These are phyloP conservation scores for Selene dorsalis DNA, from an alignment of 2,797 vertebrate species.

Conservation along the genomic window DNA sequence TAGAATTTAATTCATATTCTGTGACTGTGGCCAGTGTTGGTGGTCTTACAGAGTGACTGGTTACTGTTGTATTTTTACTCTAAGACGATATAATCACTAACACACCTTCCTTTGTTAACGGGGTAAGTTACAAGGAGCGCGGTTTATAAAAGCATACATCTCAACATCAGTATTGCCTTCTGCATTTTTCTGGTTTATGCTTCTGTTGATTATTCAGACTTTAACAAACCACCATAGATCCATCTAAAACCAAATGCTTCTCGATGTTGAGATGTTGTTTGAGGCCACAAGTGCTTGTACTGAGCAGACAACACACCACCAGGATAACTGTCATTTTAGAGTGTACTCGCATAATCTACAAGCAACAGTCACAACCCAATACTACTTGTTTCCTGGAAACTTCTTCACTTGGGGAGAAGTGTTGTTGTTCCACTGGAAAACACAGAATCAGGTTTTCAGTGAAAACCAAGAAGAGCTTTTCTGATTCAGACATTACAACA, in stretches of 20 bases:
- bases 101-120: not conserved
- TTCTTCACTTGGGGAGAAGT: constrained; percentile 35
- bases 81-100: not conserved
- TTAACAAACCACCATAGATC: not conserved
- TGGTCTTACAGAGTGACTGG: not conserved
- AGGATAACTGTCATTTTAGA: constrained; percentile 11
- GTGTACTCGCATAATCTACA: constrained; percentile 45
- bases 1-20: constrained; percentile 11
- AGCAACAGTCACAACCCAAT: constrained; percentile 24
- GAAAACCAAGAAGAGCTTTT: constrained; percentile 9
- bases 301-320: not conserved
- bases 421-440: constrained; percentile 21
- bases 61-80: not conserved
- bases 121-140: not conserved
- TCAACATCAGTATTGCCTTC: not conserved
- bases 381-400: constrained; percentile 64
- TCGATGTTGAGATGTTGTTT: not conserved
- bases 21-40: not conserved
- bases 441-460: constrained; percentile 40
- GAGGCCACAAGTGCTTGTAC: not conserved
- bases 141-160: not conserved
- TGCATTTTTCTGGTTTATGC: not conserved
- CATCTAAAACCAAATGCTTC: not conserved
- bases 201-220: not conserved
- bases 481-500: constrained; percentile 13